A percentile compares a stretch with the other conserved stretches of the same genome.
Evolutionary conservation across 2,113 vertebrate genomes (phyloP).

Genomic region (Nicator chloris): DNA sequence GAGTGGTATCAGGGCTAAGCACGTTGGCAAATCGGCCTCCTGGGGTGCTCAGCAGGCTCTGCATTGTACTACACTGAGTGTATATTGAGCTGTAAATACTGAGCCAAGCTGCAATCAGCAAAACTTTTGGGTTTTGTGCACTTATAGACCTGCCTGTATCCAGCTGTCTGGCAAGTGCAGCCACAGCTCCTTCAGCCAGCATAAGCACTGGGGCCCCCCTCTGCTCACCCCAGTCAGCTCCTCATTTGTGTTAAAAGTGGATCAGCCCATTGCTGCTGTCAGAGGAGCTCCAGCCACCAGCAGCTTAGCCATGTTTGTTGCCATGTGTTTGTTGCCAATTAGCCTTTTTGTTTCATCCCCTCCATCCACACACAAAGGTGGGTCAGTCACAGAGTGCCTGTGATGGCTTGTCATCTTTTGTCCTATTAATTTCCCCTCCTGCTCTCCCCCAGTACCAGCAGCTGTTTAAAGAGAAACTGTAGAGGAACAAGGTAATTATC

Average conservation of each 20-base stretch:
- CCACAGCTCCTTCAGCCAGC: not conserved
- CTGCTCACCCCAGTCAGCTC: not conserved
- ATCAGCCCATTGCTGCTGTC: not conserved
- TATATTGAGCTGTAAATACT: not conserved
- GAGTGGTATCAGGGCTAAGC: not conserved
- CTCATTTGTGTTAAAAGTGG: accelerated
- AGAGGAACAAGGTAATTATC: not conserved
- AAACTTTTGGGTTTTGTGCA: not conserved
- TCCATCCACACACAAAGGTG: not conserved
- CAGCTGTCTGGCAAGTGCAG: not conserved
- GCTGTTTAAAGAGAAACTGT: not conserved
- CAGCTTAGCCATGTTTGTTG: not conserved
- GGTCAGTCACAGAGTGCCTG: not conserved
- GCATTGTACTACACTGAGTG: not conserved
- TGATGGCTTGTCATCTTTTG: not conserved
- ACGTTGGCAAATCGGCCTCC: accelerated
- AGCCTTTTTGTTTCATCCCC: not conserved
- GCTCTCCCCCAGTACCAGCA: not conserved
- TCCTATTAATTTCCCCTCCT: not conserved
- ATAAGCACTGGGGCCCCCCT: not conserved
- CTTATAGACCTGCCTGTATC: not conserved
- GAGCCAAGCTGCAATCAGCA: not conserved
- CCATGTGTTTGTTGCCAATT: not conserved
- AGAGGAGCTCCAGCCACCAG: not conserved
- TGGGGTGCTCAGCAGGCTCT: not conserved